Conservation (phyloP, 2,888 invertebrate species). For the Ametastegia equiseti region DNA sequence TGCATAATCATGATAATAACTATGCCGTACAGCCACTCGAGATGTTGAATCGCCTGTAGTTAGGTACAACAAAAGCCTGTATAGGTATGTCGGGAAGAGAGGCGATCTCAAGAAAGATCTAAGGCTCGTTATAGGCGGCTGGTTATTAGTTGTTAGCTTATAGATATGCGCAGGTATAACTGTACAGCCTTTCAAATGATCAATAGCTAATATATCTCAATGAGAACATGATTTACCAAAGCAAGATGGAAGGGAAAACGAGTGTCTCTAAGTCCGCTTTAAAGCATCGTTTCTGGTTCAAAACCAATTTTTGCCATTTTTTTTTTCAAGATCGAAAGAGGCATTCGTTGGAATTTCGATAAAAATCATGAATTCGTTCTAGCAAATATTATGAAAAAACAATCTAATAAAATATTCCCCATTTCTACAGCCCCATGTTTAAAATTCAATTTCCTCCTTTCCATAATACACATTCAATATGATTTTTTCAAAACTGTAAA, state of each 20-base stretch:
- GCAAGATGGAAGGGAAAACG: too few species aligned
- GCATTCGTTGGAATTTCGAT: too few species aligned
- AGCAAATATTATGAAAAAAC: too few species aligned
- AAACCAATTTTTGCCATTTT: too few species aligned
- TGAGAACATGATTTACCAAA: not conserved
- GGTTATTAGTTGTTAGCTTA: not conserved
- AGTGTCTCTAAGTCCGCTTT: too few species aligned
- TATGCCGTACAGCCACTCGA: not conserved
- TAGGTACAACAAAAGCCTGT: not conserved
- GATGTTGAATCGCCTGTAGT: not conserved
- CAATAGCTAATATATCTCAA: not conserved
- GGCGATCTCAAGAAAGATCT: not conserved
- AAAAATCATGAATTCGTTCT: too few species aligned
- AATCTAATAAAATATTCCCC: not conserved
- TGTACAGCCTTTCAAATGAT: not conserved
- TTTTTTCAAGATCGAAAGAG: too few species aligned
- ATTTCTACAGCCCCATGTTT: too few species aligned
- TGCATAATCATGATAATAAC: slow-evolving; percentile 7
- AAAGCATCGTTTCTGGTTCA: too few species aligned
- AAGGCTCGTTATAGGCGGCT: not conserved
- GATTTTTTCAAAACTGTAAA: too few species aligned
- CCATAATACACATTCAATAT: too few species aligned
- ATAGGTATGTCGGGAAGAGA: not conserved
- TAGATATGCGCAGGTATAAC: not conserved
- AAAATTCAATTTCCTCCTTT: too few species aligned